A percentile compares a stretch with the other conserved stretches of the same genome.
Evolutionary conservation across 2,113 vertebrate genomes (phyloP).

Genomic region (Grammomys dolichurus): DNA sequence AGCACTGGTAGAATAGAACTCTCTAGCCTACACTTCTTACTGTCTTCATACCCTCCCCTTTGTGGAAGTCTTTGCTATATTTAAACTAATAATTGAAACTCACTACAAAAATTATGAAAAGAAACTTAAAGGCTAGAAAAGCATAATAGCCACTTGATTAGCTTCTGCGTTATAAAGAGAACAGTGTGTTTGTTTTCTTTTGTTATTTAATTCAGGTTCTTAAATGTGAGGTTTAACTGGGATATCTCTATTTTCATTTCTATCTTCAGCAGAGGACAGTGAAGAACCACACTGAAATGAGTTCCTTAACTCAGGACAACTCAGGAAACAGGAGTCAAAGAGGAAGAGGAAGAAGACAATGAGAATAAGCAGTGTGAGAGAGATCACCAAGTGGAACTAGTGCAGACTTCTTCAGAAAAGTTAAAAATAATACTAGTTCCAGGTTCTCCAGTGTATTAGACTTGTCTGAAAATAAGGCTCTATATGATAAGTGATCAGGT

Average conservation of each 20-base stretch:
- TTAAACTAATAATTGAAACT: not conserved
- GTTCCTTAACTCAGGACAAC: not conserved
- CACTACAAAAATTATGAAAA: not conserved
- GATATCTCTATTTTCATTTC: not conserved
- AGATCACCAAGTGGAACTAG: not conserved
- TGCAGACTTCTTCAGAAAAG: too few relatives aligned
- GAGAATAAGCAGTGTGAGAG: not conserved
- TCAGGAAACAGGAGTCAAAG: not conserved
- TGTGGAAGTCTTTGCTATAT: not conserved
- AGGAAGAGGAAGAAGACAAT: not conserved
- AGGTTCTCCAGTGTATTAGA: not conserved
- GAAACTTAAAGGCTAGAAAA: not conserved
- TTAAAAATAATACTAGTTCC: not conserved
- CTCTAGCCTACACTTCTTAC: fast-evolving
- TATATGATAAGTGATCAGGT: not conserved
- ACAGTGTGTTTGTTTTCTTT: not conserved
- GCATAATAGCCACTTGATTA: not conserved
- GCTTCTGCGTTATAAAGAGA: not conserved
- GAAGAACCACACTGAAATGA: not conserved
- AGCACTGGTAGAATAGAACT: not conserved
- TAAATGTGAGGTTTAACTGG: not conserved
- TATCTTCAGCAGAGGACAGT: not conserved
- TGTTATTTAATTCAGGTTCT: not conserved
- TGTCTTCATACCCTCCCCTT: too few relatives aligned
- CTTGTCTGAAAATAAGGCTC: not conserved